Percentiles rank a stretch among this genome's conserved stretches.
Conservation (phyloP, 1,140 invertebrate genomes). For the Phthorimaea operculella region DNA sequence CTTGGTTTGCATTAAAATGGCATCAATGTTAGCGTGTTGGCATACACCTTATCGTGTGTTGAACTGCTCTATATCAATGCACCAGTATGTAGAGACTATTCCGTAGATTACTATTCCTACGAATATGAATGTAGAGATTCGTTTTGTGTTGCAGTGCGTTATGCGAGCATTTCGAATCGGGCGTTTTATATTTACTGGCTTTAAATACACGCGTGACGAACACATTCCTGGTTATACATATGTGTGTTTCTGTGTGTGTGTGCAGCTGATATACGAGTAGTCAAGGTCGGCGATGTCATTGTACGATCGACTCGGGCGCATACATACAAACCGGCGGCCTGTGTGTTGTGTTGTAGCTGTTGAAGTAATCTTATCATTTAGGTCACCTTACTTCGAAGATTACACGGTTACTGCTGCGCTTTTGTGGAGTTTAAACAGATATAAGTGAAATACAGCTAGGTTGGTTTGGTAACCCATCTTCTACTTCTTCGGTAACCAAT, state of each 20-base stretch:
- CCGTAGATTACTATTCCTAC: conserved; percentile 11
- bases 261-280: conserved; percentile 45
- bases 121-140: conserved; percentile 20
- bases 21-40: conserved; percentile 41
- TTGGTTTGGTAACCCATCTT: too few relatives aligned
- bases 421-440: too few relatives aligned
- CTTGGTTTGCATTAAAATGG: conserved; percentile 30
- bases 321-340: conserved; percentile 34
- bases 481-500: too few relatives aligned
- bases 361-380: conserved; percentile 66
- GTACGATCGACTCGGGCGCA: conserved; percentile 48
- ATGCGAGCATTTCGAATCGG: conserved; percentile 30
- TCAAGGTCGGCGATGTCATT: conserved; percentile 66
- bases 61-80: conserved; percentile 53
- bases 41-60: conserved; percentile 63
- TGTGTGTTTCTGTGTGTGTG: conserved; percentile 34
- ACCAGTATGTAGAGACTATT: conserved; percentile 38
- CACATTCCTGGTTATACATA: conserved; percentile 40
- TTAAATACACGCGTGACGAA: conserved; percentile 55
- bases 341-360: conserved; percentile 42
- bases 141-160: conserved; percentile 12
- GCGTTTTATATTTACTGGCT: conserved; percentile 40
- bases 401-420: conserved; percentile 12
- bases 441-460: too few relatives aligned
- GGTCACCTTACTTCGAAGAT: conserved; percentile 66